Percentiles rank a stretch among this genome's conserved stretches.
These are phyloP conservation scores for Chionis minor DNA, from an alignment of 2,113 vertebrate species.

Conservation along the genomic window DNA sequence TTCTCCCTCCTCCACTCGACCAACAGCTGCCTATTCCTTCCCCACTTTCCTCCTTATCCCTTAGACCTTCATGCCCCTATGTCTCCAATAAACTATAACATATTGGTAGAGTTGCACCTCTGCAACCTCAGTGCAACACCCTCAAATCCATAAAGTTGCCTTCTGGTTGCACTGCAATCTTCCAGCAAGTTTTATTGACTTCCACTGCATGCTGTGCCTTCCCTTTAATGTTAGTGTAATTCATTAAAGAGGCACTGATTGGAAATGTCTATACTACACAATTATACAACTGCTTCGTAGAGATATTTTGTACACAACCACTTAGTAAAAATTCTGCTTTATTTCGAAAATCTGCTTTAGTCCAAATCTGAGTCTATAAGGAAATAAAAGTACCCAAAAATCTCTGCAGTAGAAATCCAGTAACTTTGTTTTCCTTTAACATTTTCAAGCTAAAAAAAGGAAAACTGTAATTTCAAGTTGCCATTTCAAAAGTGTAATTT, in stretches of 20 bases:
- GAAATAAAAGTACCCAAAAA: not conserved
- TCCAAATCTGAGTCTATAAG: not conserved
- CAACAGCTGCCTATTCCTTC: not conserved
- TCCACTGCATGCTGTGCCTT: not conserved
- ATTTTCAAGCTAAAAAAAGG: not conserved
- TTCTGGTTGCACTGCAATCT: not conserved
- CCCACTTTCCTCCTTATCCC: not conserved
- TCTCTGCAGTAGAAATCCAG: not conserved
- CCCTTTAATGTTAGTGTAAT: not conserved
- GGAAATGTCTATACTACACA: not conserved
- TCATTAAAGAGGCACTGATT: not conserved
- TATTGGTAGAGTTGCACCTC: fast-evolving
- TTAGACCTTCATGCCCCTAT: not conserved
- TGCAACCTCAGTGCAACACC: not conserved
- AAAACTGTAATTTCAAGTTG: not conserved
- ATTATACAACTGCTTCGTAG: not conserved
- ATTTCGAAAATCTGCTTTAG: not conserved
- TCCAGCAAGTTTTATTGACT: not conserved
- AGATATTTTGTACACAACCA: not conserved
- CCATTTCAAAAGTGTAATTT: not conserved
- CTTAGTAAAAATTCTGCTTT: not conserved
- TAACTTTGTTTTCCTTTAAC: not conserved
- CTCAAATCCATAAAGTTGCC: not conserved
- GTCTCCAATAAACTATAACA: not conserved
- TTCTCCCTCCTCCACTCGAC: not conserved